These are phyloP conservation scores for Mesopsocus fuscifrons DNA, from an alignment of 2,888 invertebrate species.

Conservation along the genomic window DNA sequence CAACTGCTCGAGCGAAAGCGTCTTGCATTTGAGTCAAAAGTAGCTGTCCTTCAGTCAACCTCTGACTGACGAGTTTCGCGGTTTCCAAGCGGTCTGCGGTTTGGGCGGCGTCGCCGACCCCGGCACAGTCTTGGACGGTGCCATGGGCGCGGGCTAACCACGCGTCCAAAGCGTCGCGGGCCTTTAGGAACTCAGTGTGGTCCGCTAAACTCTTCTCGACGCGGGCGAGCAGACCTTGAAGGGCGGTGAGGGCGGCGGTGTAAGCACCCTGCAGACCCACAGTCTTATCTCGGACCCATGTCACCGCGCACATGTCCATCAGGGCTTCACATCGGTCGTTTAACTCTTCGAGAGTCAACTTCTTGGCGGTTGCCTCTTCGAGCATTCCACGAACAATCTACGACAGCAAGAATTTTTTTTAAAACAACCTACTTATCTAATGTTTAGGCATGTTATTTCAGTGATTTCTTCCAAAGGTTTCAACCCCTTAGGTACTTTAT, in stretches of 20 bases:
- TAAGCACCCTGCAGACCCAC: slow-evolving; percentile 68
- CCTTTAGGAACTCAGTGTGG: slow-evolving; percentile 76
- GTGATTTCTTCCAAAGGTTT: too few species aligned
- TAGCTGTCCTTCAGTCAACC: slow-evolving; percentile 70
- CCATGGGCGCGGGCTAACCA: slow-evolving; percentile 72
- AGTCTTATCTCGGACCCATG: slow-evolving; percentile 70
- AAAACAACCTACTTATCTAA: too few species aligned
- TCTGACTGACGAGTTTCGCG: slow-evolving; percentile 40
- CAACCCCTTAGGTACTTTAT: too few species aligned
- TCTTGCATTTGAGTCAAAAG: slow-evolving; percentile 65
- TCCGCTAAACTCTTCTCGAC: slow-evolving; percentile 81
- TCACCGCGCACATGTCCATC: slow-evolving; percentile 69
- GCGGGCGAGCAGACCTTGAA: slow-evolving; percentile 63
- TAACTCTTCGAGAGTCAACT: slow-evolving; percentile 60
- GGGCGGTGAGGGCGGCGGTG: slow-evolving; percentile 54
- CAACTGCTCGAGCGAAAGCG: slow-evolving; percentile 66
- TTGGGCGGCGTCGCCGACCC: slow-evolving; percentile 55
- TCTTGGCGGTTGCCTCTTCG: slow-evolving; percentile 54
- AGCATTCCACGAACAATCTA: slow-evolving; percentile 38
- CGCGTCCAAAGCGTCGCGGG: slow-evolving; percentile 59
- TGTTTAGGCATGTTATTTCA: too few species aligned
- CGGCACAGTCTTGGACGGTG: slow-evolving; percentile 62
- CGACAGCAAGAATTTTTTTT: too few species aligned
- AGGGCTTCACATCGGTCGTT: slow-evolving; percentile 73
- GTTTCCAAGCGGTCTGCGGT: slow-evolving; percentile 67